These are phyloP conservation scores for Phrynocephalus versicolor DNA, from an alignment of 2,113 vertebrate genomes.

Conservation along the genomic window DNA sequence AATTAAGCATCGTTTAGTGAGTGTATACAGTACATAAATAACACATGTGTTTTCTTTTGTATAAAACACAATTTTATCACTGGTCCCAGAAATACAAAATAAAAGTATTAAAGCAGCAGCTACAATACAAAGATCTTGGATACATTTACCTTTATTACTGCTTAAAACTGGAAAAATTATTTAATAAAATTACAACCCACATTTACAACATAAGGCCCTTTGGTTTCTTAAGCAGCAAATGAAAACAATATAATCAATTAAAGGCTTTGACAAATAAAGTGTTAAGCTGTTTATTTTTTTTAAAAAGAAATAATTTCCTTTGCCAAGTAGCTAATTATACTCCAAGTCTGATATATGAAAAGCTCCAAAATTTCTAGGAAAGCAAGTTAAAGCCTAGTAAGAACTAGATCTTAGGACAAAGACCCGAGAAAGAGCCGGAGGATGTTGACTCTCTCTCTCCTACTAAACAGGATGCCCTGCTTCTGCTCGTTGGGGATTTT, in stretches of 20 bases:
- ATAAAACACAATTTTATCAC: constrained; percentile 58
- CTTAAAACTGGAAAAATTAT: constrained; percentile 64
- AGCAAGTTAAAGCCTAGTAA: constrained; percentile 58
- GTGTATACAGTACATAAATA: constrained; percentile 58
- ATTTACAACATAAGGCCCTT: constrained; percentile 80
- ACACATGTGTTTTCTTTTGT: constrained; percentile 50
- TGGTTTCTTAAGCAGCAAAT: constrained; percentile 78
- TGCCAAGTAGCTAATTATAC: constrained; percentile 63
- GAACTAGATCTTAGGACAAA: constrained; percentile 41
- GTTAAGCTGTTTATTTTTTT: constrained; percentile 55
- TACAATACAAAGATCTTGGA: constrained; percentile 62
- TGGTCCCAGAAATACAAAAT: constrained; percentile 74
- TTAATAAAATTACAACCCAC: constrained; percentile 74
- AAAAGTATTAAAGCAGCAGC: constrained; percentile 63
- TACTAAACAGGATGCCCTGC: constrained; percentile 65
- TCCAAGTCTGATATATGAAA: constrained; percentile 61
- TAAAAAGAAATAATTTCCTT: constrained; percentile 61
- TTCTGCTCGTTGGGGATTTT: constrained; percentile 67
- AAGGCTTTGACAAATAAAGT: constrained; percentile 72
- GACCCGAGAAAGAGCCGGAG: constrained; percentile 24
- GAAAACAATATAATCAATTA: constrained; percentile 69
- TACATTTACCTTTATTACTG: constrained; percentile 52
- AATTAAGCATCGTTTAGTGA: constrained; percentile 39
- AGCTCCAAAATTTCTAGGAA: constrained; percentile 62
- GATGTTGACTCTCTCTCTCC: constrained; percentile 56